A percentile compares a stretch with the other conserved stretches of the same genome.
phyloP scores from a whole-genome alignment of 1,140 invertebrate species.

The Philotrypesis tridentata region DNA sequence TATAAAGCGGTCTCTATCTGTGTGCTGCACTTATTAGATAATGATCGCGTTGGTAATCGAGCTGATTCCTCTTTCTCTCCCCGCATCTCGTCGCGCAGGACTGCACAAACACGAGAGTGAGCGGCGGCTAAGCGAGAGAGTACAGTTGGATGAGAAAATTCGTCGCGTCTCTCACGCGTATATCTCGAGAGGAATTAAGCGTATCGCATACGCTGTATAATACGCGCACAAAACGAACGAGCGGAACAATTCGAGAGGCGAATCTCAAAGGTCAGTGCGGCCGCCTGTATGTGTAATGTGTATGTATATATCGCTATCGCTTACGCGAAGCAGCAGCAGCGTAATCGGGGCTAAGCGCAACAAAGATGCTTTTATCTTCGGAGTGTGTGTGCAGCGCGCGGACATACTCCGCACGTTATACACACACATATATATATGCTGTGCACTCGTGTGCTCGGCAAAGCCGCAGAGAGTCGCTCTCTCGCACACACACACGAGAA shows the following conservation, averaged over 20 bases:
- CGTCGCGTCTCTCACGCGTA: neutral
- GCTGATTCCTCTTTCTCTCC: neutral
- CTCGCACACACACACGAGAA: too few relatives aligned
- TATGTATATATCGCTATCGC: too few relatives aligned
- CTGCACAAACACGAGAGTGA: neutral
- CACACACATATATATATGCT: neutral
- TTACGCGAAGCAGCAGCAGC: neutral
- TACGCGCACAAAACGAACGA: too few relatives aligned
- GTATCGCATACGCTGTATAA: too few relatives aligned
- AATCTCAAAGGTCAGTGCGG: neutral
- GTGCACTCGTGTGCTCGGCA: neutral
- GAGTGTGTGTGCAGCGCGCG: too few relatives aligned
- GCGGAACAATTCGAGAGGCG: too few relatives aligned
- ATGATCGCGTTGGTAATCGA: slow-evolving; percentile 35
- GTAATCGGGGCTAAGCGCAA: neutral
- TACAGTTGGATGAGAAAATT: slow-evolving; percentile 2
- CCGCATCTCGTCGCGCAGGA: too few relatives aligned
- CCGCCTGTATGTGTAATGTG: too few relatives aligned
- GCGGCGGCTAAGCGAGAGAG: too few relatives aligned
- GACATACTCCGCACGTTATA: too few relatives aligned
- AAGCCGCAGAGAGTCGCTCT: too few relatives aligned
- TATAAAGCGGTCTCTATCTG: neutral
- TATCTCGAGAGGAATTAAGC: too few relatives aligned
- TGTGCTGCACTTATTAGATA: slow-evolving; percentile 40
- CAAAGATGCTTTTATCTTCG: neutral